A percentile compares a stretch with the other conserved stretches of the same genome.
These are phyloP conservation scores for Agrotis puta DNA, from an alignment of 2,888 invertebrate genomes.

Conservation along the genomic window DNA sequence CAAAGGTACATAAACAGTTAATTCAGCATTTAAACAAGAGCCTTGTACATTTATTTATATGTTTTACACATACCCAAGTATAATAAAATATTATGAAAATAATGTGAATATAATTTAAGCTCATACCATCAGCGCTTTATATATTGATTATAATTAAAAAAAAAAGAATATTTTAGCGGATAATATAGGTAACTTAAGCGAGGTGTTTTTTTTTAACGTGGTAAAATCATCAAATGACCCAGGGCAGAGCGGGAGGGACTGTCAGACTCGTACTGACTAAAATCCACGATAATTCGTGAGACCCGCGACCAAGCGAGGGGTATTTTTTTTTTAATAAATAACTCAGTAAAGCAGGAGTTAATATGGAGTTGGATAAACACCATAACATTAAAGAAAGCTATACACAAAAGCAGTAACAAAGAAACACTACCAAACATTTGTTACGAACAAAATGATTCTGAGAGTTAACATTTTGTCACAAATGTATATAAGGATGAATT, in stretches of 20 bases:
- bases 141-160: no score
- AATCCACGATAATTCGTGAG: no score
- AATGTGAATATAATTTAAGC: not conserved
- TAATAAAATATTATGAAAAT: not conserved
- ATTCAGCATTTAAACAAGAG: not conserved
- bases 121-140: no score
- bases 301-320: no score
- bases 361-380: not conserved
- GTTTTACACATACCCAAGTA: not conserved
- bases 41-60: not conserved
- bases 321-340: not conserved
- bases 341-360: not conserved
- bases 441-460: slow-evolving; percentile 2
- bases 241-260: no score
- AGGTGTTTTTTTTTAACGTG: no score
- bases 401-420: slow-evolving; percentile 15
- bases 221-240: no score
- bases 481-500: slow-evolving; percentile 6
- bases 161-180: not conserved
- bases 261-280: no score
- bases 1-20: not conserved
- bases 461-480: not conserved
- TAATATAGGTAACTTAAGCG: slow-evolving; percentile 5
- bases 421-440: slow-evolving; percentile 18
- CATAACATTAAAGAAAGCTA: not conserved